phyloP scores from a whole-genome alignment of 2,797 vertebrate genomes.

The Fistularia commersonii region DNA sequence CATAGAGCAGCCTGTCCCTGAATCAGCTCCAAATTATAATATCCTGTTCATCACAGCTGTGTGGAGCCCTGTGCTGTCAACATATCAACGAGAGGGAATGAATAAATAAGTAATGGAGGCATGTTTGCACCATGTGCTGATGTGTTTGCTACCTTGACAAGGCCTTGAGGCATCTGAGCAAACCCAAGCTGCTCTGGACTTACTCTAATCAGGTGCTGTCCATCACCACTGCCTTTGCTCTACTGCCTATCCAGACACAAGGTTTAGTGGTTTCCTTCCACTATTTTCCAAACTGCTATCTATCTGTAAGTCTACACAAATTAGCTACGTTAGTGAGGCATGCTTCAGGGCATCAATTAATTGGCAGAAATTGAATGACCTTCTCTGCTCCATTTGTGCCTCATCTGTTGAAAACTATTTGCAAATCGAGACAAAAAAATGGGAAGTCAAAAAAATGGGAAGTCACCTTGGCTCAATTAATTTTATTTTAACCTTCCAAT shows the following conservation, averaged over 20 bases:
- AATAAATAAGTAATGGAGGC: constrained; percentile 62
- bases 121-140: constrained; percentile 39
- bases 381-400: constrained; percentile 21
- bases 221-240: constrained; percentile 47
- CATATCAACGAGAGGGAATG: constrained; percentile 37
- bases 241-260: constrained; percentile 14
- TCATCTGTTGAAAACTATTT: constrained; percentile 17
- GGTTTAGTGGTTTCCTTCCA: constrained; percentile 1
- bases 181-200: constrained; percentile 49
- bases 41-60: constrained; percentile 35
- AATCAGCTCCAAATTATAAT: constrained; percentile 39
- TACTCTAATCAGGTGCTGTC: constrained; percentile 70
- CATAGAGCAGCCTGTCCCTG: constrained; percentile 11
- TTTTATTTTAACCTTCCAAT: constrained; percentile 13
- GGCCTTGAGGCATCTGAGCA: constrained; percentile 56
- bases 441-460: constrained; percentile 20
- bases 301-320: constrained; percentile 58
- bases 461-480: constrained; percentile 40
- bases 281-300: constrained; percentile 22
- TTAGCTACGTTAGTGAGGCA: constrained; percentile 46
- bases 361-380: constrained; percentile 58
- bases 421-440: constrained; percentile 7
- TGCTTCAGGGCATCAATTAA: constrained; percentile 70
- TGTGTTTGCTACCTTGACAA: constrained; percentile 58
- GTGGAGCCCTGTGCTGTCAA: constrained; percentile 45